Conservation (phyloP, 2,888 invertebrate species). For the Harpalus rubripes region DNA sequence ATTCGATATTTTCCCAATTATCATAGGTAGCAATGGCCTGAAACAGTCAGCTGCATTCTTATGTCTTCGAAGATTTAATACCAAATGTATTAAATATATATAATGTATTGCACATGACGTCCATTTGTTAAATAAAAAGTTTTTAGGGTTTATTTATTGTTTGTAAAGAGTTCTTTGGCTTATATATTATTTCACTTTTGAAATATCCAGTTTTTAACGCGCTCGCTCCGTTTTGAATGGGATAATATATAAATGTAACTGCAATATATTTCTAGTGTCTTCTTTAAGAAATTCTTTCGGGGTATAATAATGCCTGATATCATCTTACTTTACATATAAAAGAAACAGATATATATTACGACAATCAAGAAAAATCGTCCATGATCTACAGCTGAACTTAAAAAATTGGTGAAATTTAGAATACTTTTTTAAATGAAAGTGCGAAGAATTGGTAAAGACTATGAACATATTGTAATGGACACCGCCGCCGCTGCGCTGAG, state of each 20-base stretch:
- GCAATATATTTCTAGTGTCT: conserved; percentile 27
- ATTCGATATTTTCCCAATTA: conserved; percentile 66
- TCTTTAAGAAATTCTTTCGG: conserved; percentile 26
- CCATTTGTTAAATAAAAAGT: conserved; percentile 31
- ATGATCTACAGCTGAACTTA: too few relatives aligned
- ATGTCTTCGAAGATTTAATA: conserved; percentile 33
- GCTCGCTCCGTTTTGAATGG: conserved; percentile 19
- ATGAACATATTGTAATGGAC: too few relatives aligned
- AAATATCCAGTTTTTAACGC: conserved; percentile 2
- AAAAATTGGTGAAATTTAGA: too few relatives aligned
- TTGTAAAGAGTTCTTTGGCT: conserved; percentile 19
- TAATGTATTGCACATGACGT: conserved; percentile 8
- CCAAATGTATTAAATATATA: conserved; percentile 47
- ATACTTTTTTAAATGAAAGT: too few relatives aligned
- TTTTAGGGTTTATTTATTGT: conserved; percentile 41
- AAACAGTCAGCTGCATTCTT: conserved; percentile 38
- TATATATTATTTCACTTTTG: conserved; percentile 31
- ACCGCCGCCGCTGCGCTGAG: too few relatives aligned
- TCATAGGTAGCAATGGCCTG: conserved; percentile 49
- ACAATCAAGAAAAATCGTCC: too few relatives aligned
- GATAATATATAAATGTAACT: background rate
- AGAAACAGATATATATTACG: too few relatives aligned
- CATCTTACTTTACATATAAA: too few relatives aligned
- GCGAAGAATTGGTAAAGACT: too few relatives aligned
- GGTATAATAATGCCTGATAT: too few relatives aligned